Evolutionary conservation across 2,888 invertebrate genomes (phyloP).

Genomic region (Eupelmus urozonus): DNA sequence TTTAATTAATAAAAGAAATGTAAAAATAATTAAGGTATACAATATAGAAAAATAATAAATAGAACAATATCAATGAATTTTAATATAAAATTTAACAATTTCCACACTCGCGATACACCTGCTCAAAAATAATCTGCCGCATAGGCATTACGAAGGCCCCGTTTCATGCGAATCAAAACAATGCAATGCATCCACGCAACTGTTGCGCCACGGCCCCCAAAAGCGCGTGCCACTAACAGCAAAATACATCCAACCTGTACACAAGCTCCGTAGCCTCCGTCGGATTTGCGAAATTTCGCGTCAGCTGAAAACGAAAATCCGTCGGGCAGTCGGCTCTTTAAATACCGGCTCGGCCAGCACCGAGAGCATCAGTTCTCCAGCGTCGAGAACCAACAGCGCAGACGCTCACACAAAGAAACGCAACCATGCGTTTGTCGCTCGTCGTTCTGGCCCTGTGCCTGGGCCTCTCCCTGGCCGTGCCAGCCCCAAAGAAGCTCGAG

Average conservation of each 20-base stretch:
- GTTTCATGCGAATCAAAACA: too few relatives aligned
- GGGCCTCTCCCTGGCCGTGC: conserved; percentile 23
- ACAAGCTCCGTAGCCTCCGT: neutral
- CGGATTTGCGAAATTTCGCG: conserved; percentile 38
- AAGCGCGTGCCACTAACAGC: neutral
- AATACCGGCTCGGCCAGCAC: neutral
- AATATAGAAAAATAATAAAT: too few relatives aligned
- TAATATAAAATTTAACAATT: too few relatives aligned
- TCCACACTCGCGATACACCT: too few relatives aligned
- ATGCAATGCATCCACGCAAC: too few relatives aligned
- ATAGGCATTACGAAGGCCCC: too few relatives aligned
- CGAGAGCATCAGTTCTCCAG: conserved; percentile 41
- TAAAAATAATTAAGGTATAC: too few relatives aligned
- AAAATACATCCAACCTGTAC: neutral
- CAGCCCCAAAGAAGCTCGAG: conserved; percentile 43
- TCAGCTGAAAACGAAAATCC: conserved; percentile 33
- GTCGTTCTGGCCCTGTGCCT: neutral
- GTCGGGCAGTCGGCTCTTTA: conserved; percentile 15
- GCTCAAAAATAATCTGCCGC: too few relatives aligned
- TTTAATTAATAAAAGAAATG: too few relatives aligned
- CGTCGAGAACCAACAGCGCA: neutral
- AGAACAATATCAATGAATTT: too few relatives aligned
- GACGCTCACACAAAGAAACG: too few relatives aligned
- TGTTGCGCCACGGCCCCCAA: too few relatives aligned
- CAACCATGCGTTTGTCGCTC: neutral